Evolutionary conservation across 2,797 vertebrate genomes (phyloP).

Genomic region (Sorex maritimensis): DNA sequence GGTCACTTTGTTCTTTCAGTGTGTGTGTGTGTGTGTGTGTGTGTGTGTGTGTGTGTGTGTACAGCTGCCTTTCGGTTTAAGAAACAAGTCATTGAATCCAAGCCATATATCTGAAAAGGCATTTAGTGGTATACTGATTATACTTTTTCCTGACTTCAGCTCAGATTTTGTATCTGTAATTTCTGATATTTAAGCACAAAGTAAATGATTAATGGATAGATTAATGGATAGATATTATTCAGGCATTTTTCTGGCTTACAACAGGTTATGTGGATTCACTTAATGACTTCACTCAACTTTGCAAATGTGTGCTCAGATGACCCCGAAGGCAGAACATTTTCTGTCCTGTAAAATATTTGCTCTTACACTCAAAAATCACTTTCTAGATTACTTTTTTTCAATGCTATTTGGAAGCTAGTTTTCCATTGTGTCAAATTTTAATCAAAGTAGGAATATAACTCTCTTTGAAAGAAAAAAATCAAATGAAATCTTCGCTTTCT

Average conservation of each 20-base stretch:
- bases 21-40: not conserved
- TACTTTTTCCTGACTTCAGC: constrained; percentile 8
- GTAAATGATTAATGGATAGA: constrained; percentile 36
- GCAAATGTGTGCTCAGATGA: not conserved
- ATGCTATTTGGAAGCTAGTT: constrained; percentile 48
- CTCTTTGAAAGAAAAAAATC: not conserved
- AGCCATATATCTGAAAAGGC: not conserved
- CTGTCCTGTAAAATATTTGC: not conserved
- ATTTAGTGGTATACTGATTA: not conserved
- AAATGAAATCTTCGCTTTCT: not conserved
- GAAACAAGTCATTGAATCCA: not conserved
- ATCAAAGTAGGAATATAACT: constrained; percentile 37
- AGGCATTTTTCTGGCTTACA: not conserved
- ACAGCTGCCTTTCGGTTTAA: not conserved
- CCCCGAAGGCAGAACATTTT: constrained; percentile 16
- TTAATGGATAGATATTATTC: constrained; percentile 15
- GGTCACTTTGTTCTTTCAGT: constrained; percentile 24
- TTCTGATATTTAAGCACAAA: not conserved
- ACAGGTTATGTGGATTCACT: not conserved
- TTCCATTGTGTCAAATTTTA: constrained; percentile 51
- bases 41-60: not conserved
- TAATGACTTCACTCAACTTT: not conserved
- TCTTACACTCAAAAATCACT: not conserved
- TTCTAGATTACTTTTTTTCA: constrained; percentile 52
- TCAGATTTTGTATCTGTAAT: not conserved